Percentiles rank a stretch among this genome's conserved stretches.
Conservation (phyloP, 2,113 vertebrate genomes). For the Equus przewalskii region DNA sequence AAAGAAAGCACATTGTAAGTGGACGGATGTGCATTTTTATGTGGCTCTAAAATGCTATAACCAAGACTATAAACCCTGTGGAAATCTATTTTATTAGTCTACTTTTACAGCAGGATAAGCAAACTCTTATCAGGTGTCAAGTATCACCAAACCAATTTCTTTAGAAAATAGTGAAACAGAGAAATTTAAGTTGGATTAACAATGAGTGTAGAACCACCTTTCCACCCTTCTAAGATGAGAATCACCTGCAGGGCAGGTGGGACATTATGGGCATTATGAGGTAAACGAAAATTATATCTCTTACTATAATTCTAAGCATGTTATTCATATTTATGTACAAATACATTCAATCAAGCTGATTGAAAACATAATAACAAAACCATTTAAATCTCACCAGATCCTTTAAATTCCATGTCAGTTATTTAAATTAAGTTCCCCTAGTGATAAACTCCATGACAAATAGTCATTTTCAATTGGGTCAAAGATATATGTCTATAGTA, state of each 20-base stretch:
- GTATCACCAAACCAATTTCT: constrained; percentile 62
- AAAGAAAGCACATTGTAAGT: constrained; percentile 45
- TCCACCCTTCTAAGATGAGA: not conserved
- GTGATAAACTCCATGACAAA: not conserved
- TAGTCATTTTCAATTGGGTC: not conserved
- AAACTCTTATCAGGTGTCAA: constrained; percentile 64
- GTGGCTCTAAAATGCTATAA: constrained; percentile 35
- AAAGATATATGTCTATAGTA: not conserved
- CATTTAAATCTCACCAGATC: not conserved
- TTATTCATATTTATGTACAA: not conserved
- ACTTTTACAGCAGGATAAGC: constrained; percentile 63
- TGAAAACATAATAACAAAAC: not conserved
- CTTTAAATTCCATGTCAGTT: not conserved
- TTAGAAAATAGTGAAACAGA: constrained; percentile 58
- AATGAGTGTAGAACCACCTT: not conserved
- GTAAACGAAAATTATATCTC: not conserved
- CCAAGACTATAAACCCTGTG: constrained; percentile 1
- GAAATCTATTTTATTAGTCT: not conserved
- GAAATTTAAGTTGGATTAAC: constrained; percentile 42
- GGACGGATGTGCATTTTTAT: constrained; percentile 11
- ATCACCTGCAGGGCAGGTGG: not conserved
- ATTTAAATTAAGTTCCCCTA: not conserved
- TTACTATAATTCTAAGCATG: not conserved
- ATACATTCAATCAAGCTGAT: not conserved
- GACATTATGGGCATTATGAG: not conserved